Evolutionary conservation across 2,888 invertebrate species (phyloP).

Genomic region (Eilema caniola): DNA sequence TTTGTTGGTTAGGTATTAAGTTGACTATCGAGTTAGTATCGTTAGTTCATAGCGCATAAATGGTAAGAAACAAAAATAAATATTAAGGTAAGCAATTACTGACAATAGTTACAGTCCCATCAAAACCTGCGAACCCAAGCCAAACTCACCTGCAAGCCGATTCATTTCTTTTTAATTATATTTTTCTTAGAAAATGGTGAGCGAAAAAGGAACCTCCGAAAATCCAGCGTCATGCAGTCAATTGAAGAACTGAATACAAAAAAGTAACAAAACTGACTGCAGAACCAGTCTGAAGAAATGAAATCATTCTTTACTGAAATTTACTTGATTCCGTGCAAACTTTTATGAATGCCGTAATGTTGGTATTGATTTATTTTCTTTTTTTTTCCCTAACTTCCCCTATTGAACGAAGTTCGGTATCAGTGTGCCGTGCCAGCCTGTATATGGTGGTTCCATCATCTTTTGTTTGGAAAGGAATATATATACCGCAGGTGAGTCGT

Average conservation of each 20-base stretch:
- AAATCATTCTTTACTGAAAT: constrained; percentile 48
- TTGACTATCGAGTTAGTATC: background rate
- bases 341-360: constrained; percentile 69
- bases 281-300: constrained; percentile 51
- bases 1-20: too few relatives aligned
- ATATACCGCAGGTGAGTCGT: constrained; percentile 19
- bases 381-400: constrained; percentile 52
- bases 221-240: too few relatives aligned
- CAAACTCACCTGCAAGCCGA: too few relatives aligned
- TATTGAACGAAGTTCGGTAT: constrained; percentile 55
- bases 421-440: constrained; percentile 64
- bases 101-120: too few relatives aligned
- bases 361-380: constrained; percentile 67
- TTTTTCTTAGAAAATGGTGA: too few relatives aligned
- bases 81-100: too few relatives aligned
- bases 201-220: too few relatives aligned
- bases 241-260: too few relatives aligned
- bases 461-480: constrained; percentile 33
- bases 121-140: too few relatives aligned
- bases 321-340: constrained; percentile 69
- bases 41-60: too few relatives aligned
- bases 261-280: constrained; percentile 27
- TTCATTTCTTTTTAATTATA: too few relatives aligned
- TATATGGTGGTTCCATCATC: constrained; percentile 56
- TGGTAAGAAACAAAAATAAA: too few relatives aligned